Conservation (phyloP, 2,797 vertebrate species). For the Halcyon smyrnensis region DNA sequence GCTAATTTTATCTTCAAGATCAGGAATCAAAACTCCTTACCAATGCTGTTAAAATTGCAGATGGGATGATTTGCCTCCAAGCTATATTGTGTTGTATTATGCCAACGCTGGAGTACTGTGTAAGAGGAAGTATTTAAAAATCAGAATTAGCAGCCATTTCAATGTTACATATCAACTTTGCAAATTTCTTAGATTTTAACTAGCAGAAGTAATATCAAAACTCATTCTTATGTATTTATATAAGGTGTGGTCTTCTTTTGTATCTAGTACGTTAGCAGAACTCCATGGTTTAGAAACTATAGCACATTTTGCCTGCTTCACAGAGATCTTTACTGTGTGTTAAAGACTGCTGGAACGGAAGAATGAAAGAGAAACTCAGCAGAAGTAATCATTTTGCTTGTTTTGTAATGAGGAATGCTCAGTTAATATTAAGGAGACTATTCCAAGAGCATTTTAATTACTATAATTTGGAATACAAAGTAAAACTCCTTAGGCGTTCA, state of each 20-base stretch:
- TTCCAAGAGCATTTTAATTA: constrained; percentile 37
- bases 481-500: not conserved
- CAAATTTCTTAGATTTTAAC: not conserved
- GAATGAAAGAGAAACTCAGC: not conserved
- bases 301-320: not conserved
- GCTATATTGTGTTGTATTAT: not conserved
- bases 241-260: not conserved
- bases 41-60: not conserved
- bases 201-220: not conserved
- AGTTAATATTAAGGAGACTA: constrained; percentile 28
- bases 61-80: not conserved
- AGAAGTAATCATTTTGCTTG: constrained; percentile 18
- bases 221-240: not conserved
- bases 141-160: not conserved
- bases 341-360: constrained; percentile 5
- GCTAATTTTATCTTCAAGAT: not conserved
- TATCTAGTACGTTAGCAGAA: not conserved
- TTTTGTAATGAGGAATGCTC: constrained; percentile 21
- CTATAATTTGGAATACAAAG: constrained; percentile 44
- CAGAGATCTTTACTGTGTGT: not conserved
- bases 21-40: not conserved
- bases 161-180: not conserved
- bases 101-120: not conserved
- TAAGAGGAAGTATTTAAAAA: constrained; percentile 13
- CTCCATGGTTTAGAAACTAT: not conserved